Conservation (phyloP, 2,797 vertebrate species). For the Tokudaia tokunoshimensis region DNA sequence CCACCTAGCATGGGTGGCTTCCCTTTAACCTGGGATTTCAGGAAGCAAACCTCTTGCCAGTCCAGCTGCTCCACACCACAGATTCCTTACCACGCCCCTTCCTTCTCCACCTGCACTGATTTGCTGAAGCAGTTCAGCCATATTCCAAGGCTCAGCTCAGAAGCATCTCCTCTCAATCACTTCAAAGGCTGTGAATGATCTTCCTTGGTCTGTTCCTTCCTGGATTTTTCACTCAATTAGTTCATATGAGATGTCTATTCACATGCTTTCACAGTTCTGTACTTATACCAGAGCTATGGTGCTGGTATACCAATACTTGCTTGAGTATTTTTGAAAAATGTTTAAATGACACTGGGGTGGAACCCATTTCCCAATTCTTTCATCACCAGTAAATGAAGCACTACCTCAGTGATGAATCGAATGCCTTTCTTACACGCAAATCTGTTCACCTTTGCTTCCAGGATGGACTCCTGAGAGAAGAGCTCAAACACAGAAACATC, state of each 20-base stretch:
- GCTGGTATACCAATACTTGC: conserved; percentile 4
- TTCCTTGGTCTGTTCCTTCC: conserved; percentile 5
- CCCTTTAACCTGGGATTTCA: conserved; percentile 28
- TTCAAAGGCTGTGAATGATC: neutral
- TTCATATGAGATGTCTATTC: conserved; percentile 11
- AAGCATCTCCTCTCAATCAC: neutral
- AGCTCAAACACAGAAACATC: neutral
- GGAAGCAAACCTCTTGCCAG: neutral
- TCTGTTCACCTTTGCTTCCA: conserved; percentile 49
- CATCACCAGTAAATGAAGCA: conserved; percentile 18
- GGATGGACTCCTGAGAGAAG: conserved; percentile 40
- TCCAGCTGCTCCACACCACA: neutral
- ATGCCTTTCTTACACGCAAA: conserved; percentile 38
- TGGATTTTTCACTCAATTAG: neutral
- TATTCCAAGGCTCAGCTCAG: conserved; percentile 15
- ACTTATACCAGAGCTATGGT: conserved; percentile 13
- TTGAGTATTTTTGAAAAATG: neutral
- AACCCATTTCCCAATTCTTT: neutral
- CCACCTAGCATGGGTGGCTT: neutral
- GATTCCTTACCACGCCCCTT: neutral
- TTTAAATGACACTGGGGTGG: neutral
- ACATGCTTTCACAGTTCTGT: neutral
- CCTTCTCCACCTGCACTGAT: neutral
- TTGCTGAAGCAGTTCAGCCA: neutral
- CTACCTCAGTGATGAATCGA: neutral